Percentiles rank a stretch among this genome's conserved stretches.
Evolutionary conservation across 2,113 vertebrate species (phyloP).

Genomic region (Oryzias celebensis): DNA sequence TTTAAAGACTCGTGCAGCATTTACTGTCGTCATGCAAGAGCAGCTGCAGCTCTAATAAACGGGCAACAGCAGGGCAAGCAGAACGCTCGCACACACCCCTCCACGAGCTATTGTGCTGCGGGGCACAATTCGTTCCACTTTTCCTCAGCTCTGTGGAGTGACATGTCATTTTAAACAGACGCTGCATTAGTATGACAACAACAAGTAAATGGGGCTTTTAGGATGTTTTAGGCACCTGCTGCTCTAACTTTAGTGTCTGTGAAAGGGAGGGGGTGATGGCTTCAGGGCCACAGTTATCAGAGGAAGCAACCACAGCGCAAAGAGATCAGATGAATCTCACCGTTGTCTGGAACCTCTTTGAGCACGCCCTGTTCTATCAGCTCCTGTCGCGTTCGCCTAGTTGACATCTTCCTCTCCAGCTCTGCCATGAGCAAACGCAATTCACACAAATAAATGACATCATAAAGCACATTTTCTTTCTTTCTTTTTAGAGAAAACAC

Average conservation of each 20-base stretch:
- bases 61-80: conserved; percentile 50
- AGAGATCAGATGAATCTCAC: conserved; percentile 74
- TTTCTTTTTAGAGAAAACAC: conserved; percentile 7
- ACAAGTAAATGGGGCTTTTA: conserved; percentile 48
- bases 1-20: conserved; percentile 11
- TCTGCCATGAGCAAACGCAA: conserved; percentile 77
- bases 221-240: conserved; percentile 42
- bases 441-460: not conserved
- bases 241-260: conserved; percentile 31
- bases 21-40: conserved; percentile 48
- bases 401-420: conserved; percentile 98
- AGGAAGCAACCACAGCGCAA: conserved; percentile 23
- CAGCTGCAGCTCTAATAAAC: conserved; percentile 67
- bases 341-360: conserved; percentile 90
- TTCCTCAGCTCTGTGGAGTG: conserved; percentile 61
- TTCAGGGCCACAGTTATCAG: conserved; percentile 32
- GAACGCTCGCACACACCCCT: conserved; percentile 45
- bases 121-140: conserved; percentile 72
- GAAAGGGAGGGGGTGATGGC: conserved; percentile 44
- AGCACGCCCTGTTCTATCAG: conserved; percentile 96
- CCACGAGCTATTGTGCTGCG: conserved; percentile 68
- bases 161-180: conserved; percentile 61
- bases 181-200: conserved; percentile 49
- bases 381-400: conserved; percentile 94
- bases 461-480: conserved; percentile 19